Evolutionary conservation across 2,888 invertebrate genomes (phyloP), one percentile per base, ranked within the genome.

Genomic region (Pammene aurita): DNA sequence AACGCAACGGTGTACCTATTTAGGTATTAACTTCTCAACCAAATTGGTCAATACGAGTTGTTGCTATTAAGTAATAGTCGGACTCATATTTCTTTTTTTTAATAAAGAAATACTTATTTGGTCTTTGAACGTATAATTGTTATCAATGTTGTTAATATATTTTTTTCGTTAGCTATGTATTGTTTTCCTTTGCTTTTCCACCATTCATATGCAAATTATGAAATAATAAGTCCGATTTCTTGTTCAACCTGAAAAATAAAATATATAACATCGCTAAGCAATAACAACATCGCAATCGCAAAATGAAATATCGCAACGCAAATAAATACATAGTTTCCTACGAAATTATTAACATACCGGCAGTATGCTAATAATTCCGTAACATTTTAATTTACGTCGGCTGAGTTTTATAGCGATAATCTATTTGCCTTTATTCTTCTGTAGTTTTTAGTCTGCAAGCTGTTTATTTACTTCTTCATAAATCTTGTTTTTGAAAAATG

Each of bases 251-350:
- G 64, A 41, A 34, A 56, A 16, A n/a, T 26, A 42, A 60, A 52
- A 60, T 57, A 50, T 64, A 70, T 42, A n/a, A 77, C 67, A 77
- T 86, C 84, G 87, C 87, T 75, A 70, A 75, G 86, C 84, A 77
- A 60, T 64, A 74, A 50, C 16, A 38, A 71, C 71, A 67, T 84
- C 80, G 79, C 81, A 79, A 54, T 64, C 26, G 79, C 77, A 70
- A 42, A 69, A 54, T 66, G 26, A 70, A 64, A 72, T 71, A 71
- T 76, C 75, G 76, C 77, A 74, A 26, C 67, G 73, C 74, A 67
- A 44, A 42, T 26, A 65, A 65, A 46, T 9, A 44, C 14, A 34
- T 7, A 38, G 34, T 7, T 38, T 18, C 7, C 13, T 16, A 52
- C 26, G 57, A 52, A 67, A 68, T 42, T 52, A 52, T 68, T 68